phyloP scores from a whole-genome alignment of 2,113 vertebrate species.

The Gopherus evgoodei region DNA sequence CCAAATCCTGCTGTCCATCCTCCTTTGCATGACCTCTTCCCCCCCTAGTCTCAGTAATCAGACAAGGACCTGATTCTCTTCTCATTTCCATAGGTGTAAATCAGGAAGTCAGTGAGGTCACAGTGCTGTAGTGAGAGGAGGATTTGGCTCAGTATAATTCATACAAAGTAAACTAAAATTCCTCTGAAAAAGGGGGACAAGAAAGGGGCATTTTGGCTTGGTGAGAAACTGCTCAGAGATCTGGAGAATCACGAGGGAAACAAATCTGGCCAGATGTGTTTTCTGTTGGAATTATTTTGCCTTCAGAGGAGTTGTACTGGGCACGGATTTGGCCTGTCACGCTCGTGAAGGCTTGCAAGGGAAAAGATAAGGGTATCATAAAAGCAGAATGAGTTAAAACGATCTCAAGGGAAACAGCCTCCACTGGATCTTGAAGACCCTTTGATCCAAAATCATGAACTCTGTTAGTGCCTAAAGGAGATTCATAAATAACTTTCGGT shows the following conservation, averaged over 20 bases:
- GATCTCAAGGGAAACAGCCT: neutral
- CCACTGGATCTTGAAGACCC: neutral
- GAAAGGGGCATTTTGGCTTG: neutral
- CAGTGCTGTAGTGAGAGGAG: constrained; percentile 5
- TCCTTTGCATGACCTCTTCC: neutral
- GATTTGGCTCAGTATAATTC: constrained; percentile 19
- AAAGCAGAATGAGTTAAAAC: constrained; percentile 46
- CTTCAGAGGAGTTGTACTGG: neutral
- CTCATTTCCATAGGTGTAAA: neutral
- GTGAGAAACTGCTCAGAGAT: neutral
- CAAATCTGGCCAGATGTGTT: constrained; percentile 1
- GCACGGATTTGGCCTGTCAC: neutral
- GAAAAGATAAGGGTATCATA: neutral
- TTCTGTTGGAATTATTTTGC: neutral
- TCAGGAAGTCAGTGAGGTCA: neutral
- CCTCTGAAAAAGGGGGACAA: neutral
- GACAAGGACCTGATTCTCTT: constrained; percentile 1
- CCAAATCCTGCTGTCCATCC: neutral
- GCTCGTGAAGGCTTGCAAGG: constrained; percentile 18
- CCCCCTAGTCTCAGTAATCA: neutral
- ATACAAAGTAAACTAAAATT: neutral
- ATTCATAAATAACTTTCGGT: neutral
- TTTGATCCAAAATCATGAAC: constrained; percentile 25
- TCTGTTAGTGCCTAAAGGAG: neutral
- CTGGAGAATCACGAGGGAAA: neutral